phyloP scores from a whole-genome alignment of 2,797 vertebrate species.

The Apogon hyalosoma region DNA sequence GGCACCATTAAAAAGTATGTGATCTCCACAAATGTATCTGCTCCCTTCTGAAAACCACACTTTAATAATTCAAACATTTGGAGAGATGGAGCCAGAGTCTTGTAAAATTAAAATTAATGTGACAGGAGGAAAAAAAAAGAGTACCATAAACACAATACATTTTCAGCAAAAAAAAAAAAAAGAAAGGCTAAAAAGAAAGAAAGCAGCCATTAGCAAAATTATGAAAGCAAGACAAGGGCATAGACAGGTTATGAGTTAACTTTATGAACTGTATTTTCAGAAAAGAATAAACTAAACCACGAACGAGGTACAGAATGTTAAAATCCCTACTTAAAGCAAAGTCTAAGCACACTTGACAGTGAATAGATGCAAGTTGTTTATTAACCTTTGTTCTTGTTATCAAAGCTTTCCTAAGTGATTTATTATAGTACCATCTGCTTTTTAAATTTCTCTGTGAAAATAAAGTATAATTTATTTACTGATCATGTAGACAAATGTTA shows the following conservation, averaged over 20 bases:
- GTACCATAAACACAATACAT: conserved; percentile 5
- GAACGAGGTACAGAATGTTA: not conserved
- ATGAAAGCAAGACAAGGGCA: not conserved
- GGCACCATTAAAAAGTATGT: conserved; percentile 64
- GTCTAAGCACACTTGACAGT: not conserved
- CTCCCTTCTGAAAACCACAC: conserved; percentile 52
- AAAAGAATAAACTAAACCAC: too few relatives aligned
- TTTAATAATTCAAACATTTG: conserved; percentile 82
- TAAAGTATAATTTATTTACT: too few relatives aligned
- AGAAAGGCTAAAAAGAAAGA: not conserved
- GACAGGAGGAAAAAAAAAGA: conserved; percentile 14
- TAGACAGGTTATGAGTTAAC: not conserved
- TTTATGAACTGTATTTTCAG: too few relatives aligned
- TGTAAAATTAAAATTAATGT: conserved; percentile 60
- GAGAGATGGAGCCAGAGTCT: conserved; percentile 35
- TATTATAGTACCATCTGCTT: too few relatives aligned
- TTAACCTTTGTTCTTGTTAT: not conserved
- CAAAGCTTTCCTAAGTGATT: too few relatives aligned
- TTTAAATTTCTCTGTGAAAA: too few relatives aligned
- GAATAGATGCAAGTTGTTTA: not conserved
- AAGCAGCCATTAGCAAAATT: not conserved
- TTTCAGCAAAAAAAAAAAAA: not conserved
- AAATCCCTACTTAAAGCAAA: not conserved
- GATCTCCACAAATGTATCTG: conserved; percentile 58
- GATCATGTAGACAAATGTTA: too few relatives aligned